Evolutionary conservation across 2,888 invertebrate genomes (phyloP).

Genomic region (Alitta virens): DNA sequence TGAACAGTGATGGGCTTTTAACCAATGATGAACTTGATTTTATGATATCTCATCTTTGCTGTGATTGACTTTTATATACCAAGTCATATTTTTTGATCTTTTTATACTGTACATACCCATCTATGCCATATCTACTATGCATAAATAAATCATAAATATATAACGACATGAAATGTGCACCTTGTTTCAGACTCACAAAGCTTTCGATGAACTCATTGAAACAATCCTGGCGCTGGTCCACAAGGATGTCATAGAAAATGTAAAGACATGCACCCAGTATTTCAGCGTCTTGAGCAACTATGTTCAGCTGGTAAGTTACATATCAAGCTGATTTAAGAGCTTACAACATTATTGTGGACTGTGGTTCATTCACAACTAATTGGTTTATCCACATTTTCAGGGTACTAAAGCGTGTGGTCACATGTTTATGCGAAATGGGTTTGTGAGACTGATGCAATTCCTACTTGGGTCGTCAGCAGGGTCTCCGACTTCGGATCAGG

Average conservation of each 20-base stretch:
- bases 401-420: slow-evolving; percentile 57
- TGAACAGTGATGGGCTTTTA: no score
- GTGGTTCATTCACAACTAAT: background rate
- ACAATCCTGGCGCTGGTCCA: slow-evolving; percentile 51
- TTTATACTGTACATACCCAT: no score
- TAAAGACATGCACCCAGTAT: slow-evolving; percentile 57
- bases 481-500: background rate
- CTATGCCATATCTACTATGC: no score
- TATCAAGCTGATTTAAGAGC: no score
- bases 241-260: slow-evolving; percentile 58
- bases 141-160: no score
- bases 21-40: no score
- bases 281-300: slow-evolving; percentile 56
- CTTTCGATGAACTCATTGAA: slow-evolving; percentile 49
- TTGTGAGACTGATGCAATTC: slow-evolving; percentile 55
- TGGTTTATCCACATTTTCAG: slow-evolving; percentile 41
- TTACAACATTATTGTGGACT: no score
- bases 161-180: no score
- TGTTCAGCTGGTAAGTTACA: slow-evolving; percentile 56
- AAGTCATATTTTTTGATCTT: background rate
- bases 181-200: slow-evolving; percentile 42
- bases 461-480: slow-evolving; percentile 40
- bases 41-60: background rate
- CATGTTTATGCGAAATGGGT: slow-evolving; percentile 55
- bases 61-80: background rate